phyloP scores from a whole-genome alignment of 2,888 invertebrate species.

The Mylabris sibirica region DNA sequence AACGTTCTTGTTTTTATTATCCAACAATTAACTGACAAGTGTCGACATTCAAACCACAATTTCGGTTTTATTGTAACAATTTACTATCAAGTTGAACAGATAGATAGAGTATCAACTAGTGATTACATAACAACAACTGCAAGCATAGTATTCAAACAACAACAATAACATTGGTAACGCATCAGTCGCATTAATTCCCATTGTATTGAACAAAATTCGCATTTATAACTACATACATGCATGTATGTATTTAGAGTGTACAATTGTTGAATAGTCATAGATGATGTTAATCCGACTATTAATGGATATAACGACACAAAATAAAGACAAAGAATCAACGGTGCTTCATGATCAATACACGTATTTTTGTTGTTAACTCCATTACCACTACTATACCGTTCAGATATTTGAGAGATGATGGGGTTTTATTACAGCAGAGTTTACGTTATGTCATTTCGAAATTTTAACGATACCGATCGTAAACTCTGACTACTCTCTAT shows the following conservation, averaged over 20 bases:
- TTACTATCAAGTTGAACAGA: slow-evolving; percentile 22
- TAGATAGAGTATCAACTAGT: slow-evolving; percentile 43
- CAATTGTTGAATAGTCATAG: not conserved
- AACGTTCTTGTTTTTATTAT: slow-evolving; percentile 25
- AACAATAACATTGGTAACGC: not conserved
- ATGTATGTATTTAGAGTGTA: not conserved
- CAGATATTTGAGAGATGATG: no score
- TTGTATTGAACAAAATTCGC: not conserved
- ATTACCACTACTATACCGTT: no score
- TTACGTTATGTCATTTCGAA: no score
- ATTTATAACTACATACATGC: not conserved
- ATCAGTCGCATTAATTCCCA: slow-evolving; percentile 5
- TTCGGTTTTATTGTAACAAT: slow-evolving; percentile 36
- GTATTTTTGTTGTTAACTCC: no score
- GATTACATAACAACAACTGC: slow-evolving; percentile 21
- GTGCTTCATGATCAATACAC: no score
- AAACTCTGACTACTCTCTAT: not conserved
- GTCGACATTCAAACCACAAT: slow-evolving; percentile 38
- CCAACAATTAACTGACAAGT: slow-evolving; percentile 41
- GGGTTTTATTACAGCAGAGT: no score
- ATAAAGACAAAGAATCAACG: not conserved
- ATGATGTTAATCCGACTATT: not conserved
- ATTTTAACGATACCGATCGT: no score
- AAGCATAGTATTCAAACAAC: not conserved
- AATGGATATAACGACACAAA: not conserved